These are phyloP conservation scores for Prosopocoilus inquinatus DNA, from an alignment of 2,888 invertebrate species.

Conservation along the genomic window DNA sequence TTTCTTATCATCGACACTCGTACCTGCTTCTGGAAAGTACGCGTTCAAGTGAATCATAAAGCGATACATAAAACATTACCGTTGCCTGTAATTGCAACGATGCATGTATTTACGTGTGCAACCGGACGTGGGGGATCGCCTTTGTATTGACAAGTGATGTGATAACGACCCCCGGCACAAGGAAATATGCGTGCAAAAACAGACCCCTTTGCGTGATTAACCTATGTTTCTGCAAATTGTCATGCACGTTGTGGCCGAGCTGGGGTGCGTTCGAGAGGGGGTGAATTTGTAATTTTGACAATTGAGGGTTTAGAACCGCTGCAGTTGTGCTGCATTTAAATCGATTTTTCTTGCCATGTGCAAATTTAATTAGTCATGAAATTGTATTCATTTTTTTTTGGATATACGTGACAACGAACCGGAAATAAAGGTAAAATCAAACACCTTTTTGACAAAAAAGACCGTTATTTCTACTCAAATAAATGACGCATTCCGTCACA, in stretches of 20 bases:
- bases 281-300: conserved; percentile 29
- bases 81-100: background rate
- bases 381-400: background rate
- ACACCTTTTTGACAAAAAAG: too few relatives aligned
- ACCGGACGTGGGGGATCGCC: conserved; percentile 14
- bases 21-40: too few relatives aligned
- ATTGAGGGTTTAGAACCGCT: conserved; percentile 10
- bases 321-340: background rate
- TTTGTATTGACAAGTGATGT: conserved; percentile 24
- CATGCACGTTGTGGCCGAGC: conserved; percentile 29
- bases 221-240: conserved; percentile 31
- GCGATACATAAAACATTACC: too few relatives aligned
- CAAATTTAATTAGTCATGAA: background rate
- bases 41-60: too few relatives aligned
- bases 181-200: conserved; percentile 26
- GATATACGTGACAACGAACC: too few relatives aligned
- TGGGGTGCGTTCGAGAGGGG: conserved; percentile 21
- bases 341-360: background rate
- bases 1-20: too few relatives aligned
- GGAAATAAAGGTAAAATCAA: too few relatives aligned
- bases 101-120: background rate
- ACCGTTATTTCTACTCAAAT: too few relatives aligned
- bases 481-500: too few relatives aligned
- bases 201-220: conserved; percentile 30
- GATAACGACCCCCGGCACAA: conserved; percentile 13